phyloP scores from a whole-genome alignment of 2,113 vertebrate genomes.

The Hippoglossus stenolepis region DNA sequence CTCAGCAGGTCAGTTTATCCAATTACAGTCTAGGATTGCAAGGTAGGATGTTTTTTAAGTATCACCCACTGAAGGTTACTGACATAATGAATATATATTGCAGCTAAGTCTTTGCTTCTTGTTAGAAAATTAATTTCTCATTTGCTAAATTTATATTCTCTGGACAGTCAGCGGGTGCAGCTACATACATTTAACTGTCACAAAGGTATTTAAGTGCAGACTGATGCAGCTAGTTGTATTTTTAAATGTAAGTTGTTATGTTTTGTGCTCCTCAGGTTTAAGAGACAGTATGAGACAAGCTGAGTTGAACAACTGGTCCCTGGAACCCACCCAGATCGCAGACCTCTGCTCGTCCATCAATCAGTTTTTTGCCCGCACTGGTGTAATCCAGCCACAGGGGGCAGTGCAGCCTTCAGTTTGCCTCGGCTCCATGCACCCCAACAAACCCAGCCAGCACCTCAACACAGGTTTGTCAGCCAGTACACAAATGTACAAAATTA shows the following conservation, averaged over 20 bases:
- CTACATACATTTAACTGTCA: conserved; percentile 47
- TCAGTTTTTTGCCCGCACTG: conserved; percentile 93
- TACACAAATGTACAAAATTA: no score
- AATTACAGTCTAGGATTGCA: conserved; percentile 76
- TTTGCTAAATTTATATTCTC: conserved; percentile 41
- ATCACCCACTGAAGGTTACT: conserved; percentile 76
- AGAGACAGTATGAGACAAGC: conserved; percentile 95
- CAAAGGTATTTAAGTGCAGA: conserved; percentile 26
- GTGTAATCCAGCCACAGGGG: conserved; percentile 91
- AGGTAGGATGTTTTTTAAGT: conserved; percentile 73
- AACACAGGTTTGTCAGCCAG: conserved; percentile 83
- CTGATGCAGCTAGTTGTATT: background rate
- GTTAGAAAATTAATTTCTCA: conserved; percentile 52
- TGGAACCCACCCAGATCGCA: conserved; percentile 92
- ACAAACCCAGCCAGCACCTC: conserved; percentile 90
- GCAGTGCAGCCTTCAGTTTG: conserved; percentile 88
- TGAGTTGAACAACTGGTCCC: conserved; percentile 93
- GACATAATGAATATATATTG: conserved; percentile 68
- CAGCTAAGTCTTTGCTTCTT: conserved; percentile 44
- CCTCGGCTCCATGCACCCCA: conserved; percentile 89
- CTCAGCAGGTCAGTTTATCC: conserved; percentile 79
- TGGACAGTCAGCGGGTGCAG: conserved; percentile 22
- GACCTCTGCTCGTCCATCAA: conserved; percentile 95
- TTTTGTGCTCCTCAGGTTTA: conserved; percentile 79
- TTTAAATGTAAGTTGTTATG: background rate